Evolutionary conservation across 2,888 invertebrate genomes (phyloP), one percentile per base, ranked within the genome.

Genomic region (Diarsia rubi): DNA sequence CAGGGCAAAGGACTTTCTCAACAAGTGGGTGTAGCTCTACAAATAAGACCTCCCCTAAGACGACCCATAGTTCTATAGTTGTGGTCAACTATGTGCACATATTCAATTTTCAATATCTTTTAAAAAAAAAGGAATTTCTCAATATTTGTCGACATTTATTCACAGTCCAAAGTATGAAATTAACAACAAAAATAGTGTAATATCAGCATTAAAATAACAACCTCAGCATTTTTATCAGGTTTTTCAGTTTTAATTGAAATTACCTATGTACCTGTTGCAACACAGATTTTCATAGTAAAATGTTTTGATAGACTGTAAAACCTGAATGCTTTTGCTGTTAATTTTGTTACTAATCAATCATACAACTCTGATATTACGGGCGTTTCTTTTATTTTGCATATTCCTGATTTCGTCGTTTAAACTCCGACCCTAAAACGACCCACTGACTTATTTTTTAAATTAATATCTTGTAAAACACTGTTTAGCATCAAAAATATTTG

Each of bases 21-120:
- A 62, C 62, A 62, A n/a, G 42, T 62, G 62, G n/a, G n/a, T n/a
- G n/a, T 62, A 14, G 60, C 37, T 60, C 12, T 37, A n/a, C 12
- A 21, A 9, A 37, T 37, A 60, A 37, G 5, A 21, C 6, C 37
- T n/a, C 12, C 12, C 21, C 24, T 37, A 27, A 52, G 5, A 42
- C n/a, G 37, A 37, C 5, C 37, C 37, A n/a, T n/a, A n/a, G n/a
- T n/a, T n/a, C n/a, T n/a, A n/a, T n/a, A n/a, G n/a, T n/a, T n/a
- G 27, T 71, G 16, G 27, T 52, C 21, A 73, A 27, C 12, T 19
- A 31, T n/a, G 3, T 31, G 0, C 31, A 44, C 16, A 11, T 57
- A 9, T n/a, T 5, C 2, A 19, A 45, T 45, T 21, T 12, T 60
- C n/a, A 14, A n/a, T 60, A 12, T n/a, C 12, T 3, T n/a, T 42